Evolutionary conservation across 2,888 invertebrate species (phyloP), one percentile per base, ranked within the genome.

Genomic region (Calliscelio sp.): DNA sequence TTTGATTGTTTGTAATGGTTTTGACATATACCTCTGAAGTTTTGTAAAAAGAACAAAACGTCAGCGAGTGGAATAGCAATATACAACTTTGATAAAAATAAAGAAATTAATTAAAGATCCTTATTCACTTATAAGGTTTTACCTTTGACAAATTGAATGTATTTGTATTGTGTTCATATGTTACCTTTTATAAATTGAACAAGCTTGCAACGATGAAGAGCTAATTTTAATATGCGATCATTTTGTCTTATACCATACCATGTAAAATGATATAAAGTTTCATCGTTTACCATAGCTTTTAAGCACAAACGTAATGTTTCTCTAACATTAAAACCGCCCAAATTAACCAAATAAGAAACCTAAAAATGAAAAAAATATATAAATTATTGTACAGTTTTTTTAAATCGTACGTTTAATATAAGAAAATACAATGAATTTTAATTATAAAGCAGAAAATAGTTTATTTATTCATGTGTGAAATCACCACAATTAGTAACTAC

Each of bases 201-300:
- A 22, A 53, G 25, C 14, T 53, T 53, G 3, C 16, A 24, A 3
- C 24, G 22, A 53, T 24, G n/a, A 10, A 53, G n/a, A 32, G 32
- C 55, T 16, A 55, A 32, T 28, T 55, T 55, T 16, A 16, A 10
- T 16, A 55, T 18, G 10, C 10, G 25, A 16, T 16, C 32, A 11
- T 55, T 22, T 28, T 55, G 11, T 28, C 32, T 55, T 11, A 55
- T 16, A 16, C 55, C 55, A 32, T 16, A 32, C 32, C 55, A 55
- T 14, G 55, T 28, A 28, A 55, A 55, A 16, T 55, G n/a, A 22
- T 16, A 55, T 16, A 55, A 55, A n/a, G 32, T 32, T 55, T 28
- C 55, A 28, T 55, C 55, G n/a, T 8, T 10, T 16, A 51, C 24
- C 24, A 51, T 22, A 46, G 18, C 6, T 46, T 46, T 46, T 11